Evolutionary conservation across 2,113 vertebrate species (phyloP).

Genomic region (Coptodon rendalli): DNA sequence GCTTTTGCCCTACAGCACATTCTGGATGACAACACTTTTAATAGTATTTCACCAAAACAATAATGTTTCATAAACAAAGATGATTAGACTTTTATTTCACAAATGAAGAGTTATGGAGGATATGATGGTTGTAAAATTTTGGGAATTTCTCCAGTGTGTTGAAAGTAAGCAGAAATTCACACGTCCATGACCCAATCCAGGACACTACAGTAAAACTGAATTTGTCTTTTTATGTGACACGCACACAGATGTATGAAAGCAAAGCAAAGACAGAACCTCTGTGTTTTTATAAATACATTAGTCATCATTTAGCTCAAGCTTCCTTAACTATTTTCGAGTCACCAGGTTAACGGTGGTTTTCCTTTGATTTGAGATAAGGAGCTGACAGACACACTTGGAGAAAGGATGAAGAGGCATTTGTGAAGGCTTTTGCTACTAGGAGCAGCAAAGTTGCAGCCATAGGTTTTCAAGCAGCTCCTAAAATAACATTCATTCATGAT

Average conservation of each 20-base stretch:
- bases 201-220: background rate
- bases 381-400: background rate
- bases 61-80: background rate
- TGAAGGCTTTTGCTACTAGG: background rate
- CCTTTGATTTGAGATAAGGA: background rate
- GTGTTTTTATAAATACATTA: background rate
- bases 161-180: background rate
- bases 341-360: background rate
- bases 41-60: background rate
- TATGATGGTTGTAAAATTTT: rapidly evolving
- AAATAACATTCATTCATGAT: background rate
- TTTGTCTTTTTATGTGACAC: background rate
- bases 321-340: rapidly evolving
- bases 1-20: background rate
- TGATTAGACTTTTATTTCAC: background rate
- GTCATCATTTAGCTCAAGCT: background rate
- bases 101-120: background rate
- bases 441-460: background rate
- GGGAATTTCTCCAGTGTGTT: background rate
- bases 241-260: background rate
- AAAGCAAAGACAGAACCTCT: background rate
- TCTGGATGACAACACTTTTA: rapidly evolving
- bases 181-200: rapidly evolving
- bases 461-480: background rate
- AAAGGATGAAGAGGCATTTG: background rate